These are phyloP conservation scores for Chitala chitala DNA, from an alignment of 2,113 vertebrate species.

Conservation along the genomic window DNA sequence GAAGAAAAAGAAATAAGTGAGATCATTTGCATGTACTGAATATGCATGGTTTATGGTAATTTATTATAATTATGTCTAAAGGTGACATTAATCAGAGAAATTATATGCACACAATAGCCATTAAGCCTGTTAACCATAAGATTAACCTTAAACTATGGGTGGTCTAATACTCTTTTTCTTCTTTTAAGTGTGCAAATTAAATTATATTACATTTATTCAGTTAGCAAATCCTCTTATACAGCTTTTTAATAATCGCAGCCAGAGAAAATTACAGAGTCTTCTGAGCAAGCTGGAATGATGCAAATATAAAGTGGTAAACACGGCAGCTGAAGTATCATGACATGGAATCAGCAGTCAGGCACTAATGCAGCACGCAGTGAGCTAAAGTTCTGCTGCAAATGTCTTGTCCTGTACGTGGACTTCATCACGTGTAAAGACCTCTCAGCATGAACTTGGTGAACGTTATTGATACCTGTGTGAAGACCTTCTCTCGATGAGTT, in stretches of 20 bases:
- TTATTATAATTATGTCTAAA: constrained; percentile 25
- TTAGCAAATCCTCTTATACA: background rate
- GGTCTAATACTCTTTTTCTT: background rate
- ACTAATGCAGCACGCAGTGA: no score
- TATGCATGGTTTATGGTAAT: constrained; percentile 36
- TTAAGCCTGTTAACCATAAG: constrained; percentile 15
- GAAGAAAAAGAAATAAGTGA: background rate
- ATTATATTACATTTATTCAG: background rate
- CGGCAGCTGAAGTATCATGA: background rate
- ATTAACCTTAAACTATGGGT: constrained; percentile 28
- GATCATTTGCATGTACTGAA: background rate
- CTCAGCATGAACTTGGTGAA: no score
- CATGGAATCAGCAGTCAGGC: background rate
- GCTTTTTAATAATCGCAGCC: background rate
- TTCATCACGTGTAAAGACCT: no score
- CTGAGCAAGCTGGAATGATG: background rate
- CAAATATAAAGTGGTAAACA: no score
- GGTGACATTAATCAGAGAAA: constrained; percentile 25
- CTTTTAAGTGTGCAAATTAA: constrained; percentile 4
- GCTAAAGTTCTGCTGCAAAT: no score
- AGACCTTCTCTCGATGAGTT: no score
- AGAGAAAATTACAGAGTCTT: background rate
- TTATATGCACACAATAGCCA: constrained; percentile 19
- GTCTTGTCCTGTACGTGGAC: no score
- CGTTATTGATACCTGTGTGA: no score